Evolutionary conservation across 2,113 vertebrate species (phyloP).

Genomic region (Scortum barcoo): DNA sequence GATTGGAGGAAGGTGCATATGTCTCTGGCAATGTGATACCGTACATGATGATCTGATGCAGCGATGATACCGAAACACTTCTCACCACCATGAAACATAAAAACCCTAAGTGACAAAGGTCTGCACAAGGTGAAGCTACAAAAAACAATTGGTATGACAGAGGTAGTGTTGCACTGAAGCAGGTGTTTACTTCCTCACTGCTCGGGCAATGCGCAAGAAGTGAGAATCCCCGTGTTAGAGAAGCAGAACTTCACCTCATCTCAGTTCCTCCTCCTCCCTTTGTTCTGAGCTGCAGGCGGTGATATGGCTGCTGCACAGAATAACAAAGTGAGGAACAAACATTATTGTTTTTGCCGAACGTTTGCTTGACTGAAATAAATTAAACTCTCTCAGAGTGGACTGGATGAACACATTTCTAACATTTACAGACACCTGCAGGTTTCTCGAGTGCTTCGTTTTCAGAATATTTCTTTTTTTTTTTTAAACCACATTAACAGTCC

Average conservation of each 20-base stretch:
- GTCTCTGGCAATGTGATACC: background rate
- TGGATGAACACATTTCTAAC: too few relatives aligned
- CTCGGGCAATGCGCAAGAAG: background rate
- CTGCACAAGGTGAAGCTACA: background rate
- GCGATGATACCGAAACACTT: background rate
- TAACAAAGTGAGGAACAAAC: background rate
- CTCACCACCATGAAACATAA: background rate
- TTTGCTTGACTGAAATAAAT: background rate
- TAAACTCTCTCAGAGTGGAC: background rate
- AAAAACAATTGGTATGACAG: background rate
- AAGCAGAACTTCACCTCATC: conserved; percentile 11
- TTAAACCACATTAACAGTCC: background rate
- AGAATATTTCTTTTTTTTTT: background rate
- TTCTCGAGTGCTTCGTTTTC: background rate
- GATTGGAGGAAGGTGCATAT: background rate
- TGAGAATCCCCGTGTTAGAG: conserved; percentile 6
- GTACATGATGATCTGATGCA: background rate
- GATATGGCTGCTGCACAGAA: background rate
- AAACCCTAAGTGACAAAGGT: background rate
- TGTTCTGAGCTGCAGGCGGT: background rate
- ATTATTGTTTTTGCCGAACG: background rate
- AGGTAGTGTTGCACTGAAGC: background rate
- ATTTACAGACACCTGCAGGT: background rate
- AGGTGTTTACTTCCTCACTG: conserved; percentile 27
- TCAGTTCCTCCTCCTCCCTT: conserved; percentile 56